A percentile compares a stretch with the other conserved stretches of the same genome.
Evolutionary conservation across 2,113 vertebrate species (phyloP).

Genomic region (Lepisosteus osseus): DNA sequence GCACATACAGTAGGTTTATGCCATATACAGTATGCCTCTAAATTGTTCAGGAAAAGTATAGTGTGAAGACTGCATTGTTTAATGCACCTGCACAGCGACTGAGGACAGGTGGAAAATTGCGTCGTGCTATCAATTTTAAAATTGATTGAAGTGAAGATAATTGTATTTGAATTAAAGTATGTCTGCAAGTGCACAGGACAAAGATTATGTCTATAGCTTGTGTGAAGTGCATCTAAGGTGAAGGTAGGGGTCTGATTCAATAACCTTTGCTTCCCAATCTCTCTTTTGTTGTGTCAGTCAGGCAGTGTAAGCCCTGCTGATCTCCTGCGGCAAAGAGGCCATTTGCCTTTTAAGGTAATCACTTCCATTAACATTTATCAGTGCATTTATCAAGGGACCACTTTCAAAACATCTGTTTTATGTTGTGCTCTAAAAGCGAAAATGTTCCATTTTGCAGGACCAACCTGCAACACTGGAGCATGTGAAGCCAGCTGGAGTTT

Average conservation of each 20-base stretch:
- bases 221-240: slow-evolving; percentile 32
- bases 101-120: no score
- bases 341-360: slow-evolving; percentile 65
- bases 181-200: no score
- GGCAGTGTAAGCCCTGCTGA: slow-evolving; percentile 33
- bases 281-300: slow-evolving; percentile 2
- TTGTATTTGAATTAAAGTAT: no score
- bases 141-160: no score
- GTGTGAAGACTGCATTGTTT: background rate
- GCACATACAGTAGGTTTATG: no score
- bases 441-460: slow-evolving; percentile 43
- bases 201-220: slow-evolving; percentile 13
- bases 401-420: slow-evolving; percentile 64
- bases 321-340: slow-evolving; percentile 44
- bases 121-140: no score
- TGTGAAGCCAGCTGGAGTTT: slow-evolving; percentile 24
- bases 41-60: no score
- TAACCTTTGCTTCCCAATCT: slow-evolving; percentile 27
- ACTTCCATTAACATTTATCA: slow-evolving; percentile 68
- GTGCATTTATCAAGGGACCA: slow-evolving; percentile 53
- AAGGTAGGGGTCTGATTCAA: slow-evolving; percentile 33
- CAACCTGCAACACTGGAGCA: slow-evolving; percentile 20
- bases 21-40: no score
- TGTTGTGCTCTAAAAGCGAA: slow-evolving; percentile 54
- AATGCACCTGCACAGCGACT: no score